These are phyloP conservation scores for Pongo abelii DNA, from an alignment of 2,113 vertebrate species.

Conservation along the genomic window DNA sequence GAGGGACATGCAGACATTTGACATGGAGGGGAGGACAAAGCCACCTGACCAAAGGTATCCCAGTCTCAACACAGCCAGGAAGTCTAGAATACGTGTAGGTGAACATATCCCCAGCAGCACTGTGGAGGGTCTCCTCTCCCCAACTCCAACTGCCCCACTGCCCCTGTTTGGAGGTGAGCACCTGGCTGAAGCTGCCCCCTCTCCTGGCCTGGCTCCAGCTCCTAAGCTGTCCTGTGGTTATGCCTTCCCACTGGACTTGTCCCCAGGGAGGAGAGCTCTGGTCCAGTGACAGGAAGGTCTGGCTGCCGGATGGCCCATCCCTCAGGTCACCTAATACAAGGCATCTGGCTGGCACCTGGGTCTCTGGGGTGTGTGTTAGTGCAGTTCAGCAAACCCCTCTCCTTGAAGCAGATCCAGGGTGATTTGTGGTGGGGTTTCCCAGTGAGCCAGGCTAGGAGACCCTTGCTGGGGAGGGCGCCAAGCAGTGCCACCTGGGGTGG, in stretches of 20 bases:
- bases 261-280: not conserved
- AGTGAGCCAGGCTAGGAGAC: fast-evolving
- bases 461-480: fast-evolving
- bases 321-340: too few species aligned
- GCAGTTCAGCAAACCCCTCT: fast-evolving
- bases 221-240: not conserved
- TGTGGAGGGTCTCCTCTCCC: not conserved
- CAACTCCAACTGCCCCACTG: fast-evolving
- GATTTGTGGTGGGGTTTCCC: fast-evolving
- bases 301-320: fast-evolving
- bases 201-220: fast-evolving
- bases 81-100: not conserved
- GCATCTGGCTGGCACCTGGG: fast-evolving
- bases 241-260: not conserved
- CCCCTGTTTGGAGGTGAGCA: not conserved
- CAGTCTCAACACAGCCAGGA: fast-evolving
- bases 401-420: not conserved
- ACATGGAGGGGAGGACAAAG: not conserved
- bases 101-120: not conserved
- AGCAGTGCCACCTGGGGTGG: not conserved
- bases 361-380: not conserved
- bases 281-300: not conserved
- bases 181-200: fast-evolving
- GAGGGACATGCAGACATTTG: not conserved
- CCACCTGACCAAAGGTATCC: fast-evolving